Evolutionary conservation across 2,113 vertebrate species (phyloP), one percentile per base, ranked within the genome.

Genomic region (Agelaius phoeniceus): DNA sequence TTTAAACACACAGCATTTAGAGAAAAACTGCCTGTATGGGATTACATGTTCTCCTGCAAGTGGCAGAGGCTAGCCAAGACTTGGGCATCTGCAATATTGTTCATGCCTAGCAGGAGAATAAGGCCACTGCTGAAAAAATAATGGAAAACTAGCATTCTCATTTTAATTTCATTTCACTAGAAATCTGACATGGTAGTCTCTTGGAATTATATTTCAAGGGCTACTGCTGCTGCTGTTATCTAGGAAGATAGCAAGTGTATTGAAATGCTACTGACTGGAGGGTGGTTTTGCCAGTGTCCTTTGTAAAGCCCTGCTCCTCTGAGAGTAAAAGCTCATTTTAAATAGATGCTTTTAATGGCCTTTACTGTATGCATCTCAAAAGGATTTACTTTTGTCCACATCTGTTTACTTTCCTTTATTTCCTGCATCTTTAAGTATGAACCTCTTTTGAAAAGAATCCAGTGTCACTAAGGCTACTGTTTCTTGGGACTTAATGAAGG

Each of bases 191-290:
- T 44, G 52, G 59, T 58, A 44, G 39, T 84, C 28, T 85, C 67
- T 77, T 85, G 57, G 59, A 84, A 87, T 83, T 90, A 67, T 57
- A 85, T 90, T 84, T 72, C 20, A 63, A 93, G 95, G 87, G 39
- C 44, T 65, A 5, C 46, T 85, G 23, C 26, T 80, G 14, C 63
- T 74, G 48, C 84, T 76, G 11, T 43, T 90, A 35, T 33, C 49
- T 69, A 46, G 57, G 44, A 73, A 52, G 49, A 13, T 41, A 74
- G 23, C 39, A 72, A 74, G 20, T 35, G 5, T 71, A 35, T 30
- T 95, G 49, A 94, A 84, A 83, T 28, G 7, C 22, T 89, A 58
- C 61, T 63, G 41, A 46, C 35, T 84, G 49, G 49, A 81, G 19
- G 13, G 20, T 54, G 27, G 7, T 61, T 89, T 93, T 67, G 15